Evolutionary conservation across 2,113 vertebrate genomes (phyloP).

Genomic region (Paedocypris sp.): DNA sequence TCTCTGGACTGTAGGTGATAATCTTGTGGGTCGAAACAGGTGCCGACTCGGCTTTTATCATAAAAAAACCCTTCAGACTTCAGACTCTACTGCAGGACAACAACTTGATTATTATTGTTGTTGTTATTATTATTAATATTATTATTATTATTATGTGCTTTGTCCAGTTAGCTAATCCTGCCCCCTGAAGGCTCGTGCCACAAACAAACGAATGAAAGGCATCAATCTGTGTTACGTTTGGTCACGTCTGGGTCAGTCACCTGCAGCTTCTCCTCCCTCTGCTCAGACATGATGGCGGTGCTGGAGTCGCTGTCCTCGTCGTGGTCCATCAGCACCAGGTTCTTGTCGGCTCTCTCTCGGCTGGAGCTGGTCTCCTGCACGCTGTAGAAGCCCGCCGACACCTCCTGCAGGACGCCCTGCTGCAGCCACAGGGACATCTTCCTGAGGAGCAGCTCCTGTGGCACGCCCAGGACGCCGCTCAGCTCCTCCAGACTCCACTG

Average conservation of each 20-base stretch:
- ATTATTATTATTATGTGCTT: too few species aligned
- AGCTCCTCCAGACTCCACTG: constrained; percentile 82
- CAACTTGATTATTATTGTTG: too few species aligned
- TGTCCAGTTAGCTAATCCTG: too few species aligned
- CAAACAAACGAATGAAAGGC: too few species aligned
- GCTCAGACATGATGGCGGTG: constrained; percentile 90
- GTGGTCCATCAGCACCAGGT: constrained; percentile 83
- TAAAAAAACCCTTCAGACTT: too few species aligned
- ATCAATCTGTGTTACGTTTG: too few species aligned
- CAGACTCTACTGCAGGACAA: too few species aligned
- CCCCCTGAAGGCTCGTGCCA: too few species aligned
- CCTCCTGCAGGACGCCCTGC: constrained; percentile 86
- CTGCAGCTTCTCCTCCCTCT: constrained; percentile 96
- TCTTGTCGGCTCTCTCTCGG: constrained; percentile 72
- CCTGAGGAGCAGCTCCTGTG: constrained; percentile 73
- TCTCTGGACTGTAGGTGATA: too few species aligned
- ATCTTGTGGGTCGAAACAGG: too few species aligned
- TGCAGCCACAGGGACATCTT: constrained; percentile 92
- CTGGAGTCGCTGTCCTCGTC: constrained; percentile 93
- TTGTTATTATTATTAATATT: too few species aligned
- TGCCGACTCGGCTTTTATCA: too few species aligned
- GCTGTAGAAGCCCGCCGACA: constrained; percentile 68
- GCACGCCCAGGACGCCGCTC: constrained; percentile 75
- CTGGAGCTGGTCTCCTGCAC: constrained; percentile 81
- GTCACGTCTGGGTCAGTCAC: constrained; percentile 55